Percentiles rank a stretch among this genome's conserved stretches.
phyloP scores from a whole-genome alignment of 2,113 vertebrate species.

The Mesembrinibis cayennensis region DNA sequence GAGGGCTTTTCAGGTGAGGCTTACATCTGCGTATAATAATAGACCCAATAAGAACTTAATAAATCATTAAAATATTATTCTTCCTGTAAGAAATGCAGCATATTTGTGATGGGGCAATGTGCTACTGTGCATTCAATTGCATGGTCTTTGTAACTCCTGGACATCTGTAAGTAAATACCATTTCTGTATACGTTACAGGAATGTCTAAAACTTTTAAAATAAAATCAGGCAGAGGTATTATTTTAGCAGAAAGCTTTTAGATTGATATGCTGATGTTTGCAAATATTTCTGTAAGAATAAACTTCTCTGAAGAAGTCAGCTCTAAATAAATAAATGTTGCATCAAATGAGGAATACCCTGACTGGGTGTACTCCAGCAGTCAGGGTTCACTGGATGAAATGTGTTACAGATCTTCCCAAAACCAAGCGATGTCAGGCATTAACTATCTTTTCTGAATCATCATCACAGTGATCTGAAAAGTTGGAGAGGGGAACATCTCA shows the following conservation, averaged over 20 bases:
- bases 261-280: not conserved
- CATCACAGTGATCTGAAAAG: not conserved
- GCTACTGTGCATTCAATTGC: rapidly evolving
- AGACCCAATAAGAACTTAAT: not conserved
- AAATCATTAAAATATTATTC: not conserved
- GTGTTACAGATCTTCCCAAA: not conserved
- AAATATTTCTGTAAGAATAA: not conserved
- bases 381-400: not conserved
- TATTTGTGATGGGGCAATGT: not conserved
- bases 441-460: not conserved
- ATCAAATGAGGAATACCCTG: not conserved
- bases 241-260: not conserved
- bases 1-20: not conserved
- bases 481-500: not conserved
- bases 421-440: not conserved
- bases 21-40: not conserved
- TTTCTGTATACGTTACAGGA: not conserved
- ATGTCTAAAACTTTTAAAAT: not conserved
- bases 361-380: not conserved
- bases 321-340: not conserved
- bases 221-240: not conserved
- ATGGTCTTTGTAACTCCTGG: not conserved
- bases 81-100: not conserved
- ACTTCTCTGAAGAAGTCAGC: not conserved
- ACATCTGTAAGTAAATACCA: not conserved